A percentile compares a stretch with the other conserved stretches of the same genome.
Conservation (phyloP, 1,140 invertebrate genomes). For the Bombyx mandarina region DNA sequence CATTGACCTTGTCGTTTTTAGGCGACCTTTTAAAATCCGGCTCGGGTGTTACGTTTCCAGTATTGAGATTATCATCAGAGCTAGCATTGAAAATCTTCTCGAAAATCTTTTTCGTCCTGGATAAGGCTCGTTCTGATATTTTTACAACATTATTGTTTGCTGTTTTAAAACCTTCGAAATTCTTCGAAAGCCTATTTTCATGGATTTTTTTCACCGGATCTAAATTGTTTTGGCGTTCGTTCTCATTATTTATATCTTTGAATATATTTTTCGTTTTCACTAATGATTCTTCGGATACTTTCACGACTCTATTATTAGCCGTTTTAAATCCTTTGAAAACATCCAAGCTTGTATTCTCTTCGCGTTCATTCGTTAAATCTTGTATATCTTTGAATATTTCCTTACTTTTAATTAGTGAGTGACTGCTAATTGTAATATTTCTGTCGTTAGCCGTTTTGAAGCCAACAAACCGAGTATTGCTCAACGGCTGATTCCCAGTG, state of each 20-base stretch:
- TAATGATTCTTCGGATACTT: constrained; percentile 34
- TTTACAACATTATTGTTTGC: constrained; percentile 32
- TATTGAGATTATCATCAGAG: no score
- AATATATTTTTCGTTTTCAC: constrained; percentile 20
- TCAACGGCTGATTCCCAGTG: no score
- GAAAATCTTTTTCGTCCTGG: constrained; percentile 35
- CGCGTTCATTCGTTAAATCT: constrained; percentile 4
- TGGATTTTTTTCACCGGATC: not conserved
- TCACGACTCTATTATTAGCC: constrained; percentile 33
- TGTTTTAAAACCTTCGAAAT: constrained; percentile 29
- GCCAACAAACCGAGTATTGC: constrained; percentile 8
- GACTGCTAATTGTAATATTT: constrained; percentile 30
- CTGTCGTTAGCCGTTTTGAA: constrained; percentile 37
- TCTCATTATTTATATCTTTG: constrained; percentile 11
- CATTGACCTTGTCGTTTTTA: no score
- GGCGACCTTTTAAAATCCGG: no score
- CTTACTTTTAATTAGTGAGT: constrained; percentile 35
- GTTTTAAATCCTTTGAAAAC: constrained; percentile 28
- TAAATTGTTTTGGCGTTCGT: not conserved
- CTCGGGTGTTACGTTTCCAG: no score
- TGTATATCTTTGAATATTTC: constrained; percentile 30
- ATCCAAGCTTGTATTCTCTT: not conserved
- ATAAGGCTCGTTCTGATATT: constrained; percentile 30
- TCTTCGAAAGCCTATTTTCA: not conserved
- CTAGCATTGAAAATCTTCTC: no score